Percentiles rank a stretch among this genome's conserved stretches.
Evolutionary conservation across 2,797 vertebrate genomes (phyloP).

Genomic region (Fistularia commersonii): DNA sequence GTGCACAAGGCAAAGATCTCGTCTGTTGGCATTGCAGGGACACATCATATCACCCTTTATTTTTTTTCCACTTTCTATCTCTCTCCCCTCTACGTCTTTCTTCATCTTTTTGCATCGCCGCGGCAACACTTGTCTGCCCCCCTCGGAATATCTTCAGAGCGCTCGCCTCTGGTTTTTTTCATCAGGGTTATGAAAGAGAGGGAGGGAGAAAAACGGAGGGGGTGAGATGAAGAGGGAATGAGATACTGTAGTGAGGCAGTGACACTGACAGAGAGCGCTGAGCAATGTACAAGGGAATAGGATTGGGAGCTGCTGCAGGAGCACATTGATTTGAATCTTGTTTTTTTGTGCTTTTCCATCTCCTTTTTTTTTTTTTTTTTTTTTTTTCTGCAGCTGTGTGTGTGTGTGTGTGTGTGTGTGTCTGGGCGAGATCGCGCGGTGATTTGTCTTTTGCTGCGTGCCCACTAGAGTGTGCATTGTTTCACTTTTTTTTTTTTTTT

Average conservation of each 20-base stretch:
- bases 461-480: slow-evolving; percentile 16
- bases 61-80: slow-evolving; percentile 26
- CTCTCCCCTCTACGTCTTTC: slow-evolving; percentile 33
- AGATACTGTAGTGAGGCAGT: slow-evolving; percentile 60
- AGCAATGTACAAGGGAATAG: slow-evolving; percentile 55
- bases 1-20: slow-evolving; percentile 48
- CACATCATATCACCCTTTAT: slow-evolving; percentile 28
- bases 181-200: slow-evolving; percentile 58
- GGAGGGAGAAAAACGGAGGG: slow-evolving; percentile 45
- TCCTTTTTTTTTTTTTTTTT: not conserved
- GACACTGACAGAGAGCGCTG: slow-evolving; percentile 63
- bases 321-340: slow-evolving; percentile 64
- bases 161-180: slow-evolving; percentile 46
- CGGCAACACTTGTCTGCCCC: slow-evolving; percentile 47
- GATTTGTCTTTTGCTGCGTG: slow-evolving; percentile 18
- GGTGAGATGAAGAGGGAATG: slow-evolving; percentile 62
- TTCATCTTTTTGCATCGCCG: slow-evolving; percentile 44
- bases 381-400: slow-evolving; percentile 11
- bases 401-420: slow-evolving; percentile 27
- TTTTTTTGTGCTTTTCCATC: slow-evolving; percentile 40
- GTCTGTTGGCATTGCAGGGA: slow-evolving; percentile 48
- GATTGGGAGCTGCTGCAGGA: slow-evolving; percentile 55
- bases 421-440: not conserved
- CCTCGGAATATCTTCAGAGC: slow-evolving; percentile 57
- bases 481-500: slow-evolving; percentile 19